Evolutionary conservation across 2,113 vertebrate species (phyloP), one percentile per base, ranked within the genome.

Genomic region (Lepisosteus osseus): DNA sequence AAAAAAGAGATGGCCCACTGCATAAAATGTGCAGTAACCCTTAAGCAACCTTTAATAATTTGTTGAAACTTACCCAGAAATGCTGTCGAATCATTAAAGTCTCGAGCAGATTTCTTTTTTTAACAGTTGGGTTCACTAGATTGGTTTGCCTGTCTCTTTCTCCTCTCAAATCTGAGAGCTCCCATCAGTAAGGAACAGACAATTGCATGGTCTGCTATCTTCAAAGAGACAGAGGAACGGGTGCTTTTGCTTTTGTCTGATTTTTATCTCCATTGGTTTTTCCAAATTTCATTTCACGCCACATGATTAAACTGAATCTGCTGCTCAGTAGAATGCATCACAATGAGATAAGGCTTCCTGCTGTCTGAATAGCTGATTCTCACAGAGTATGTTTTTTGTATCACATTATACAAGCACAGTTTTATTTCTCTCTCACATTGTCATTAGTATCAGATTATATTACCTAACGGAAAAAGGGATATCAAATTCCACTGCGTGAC

Each of bases 181-280:
- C 56, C 13, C 11, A 59, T 4, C 7, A 12, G 13, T 13, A 59
- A 59, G 12, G 7, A 13, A 14, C 12, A 12, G 7, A 59, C 13
- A 11, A 59, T 59, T 59, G 12, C 11, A 13, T 4, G 13, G 3
- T 11, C 11, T 59, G 56, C 56, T 12, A 59, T 59, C 56, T 59
- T 59, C 3, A 59, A 59, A 59, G 56, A 59, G 56, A 4, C 56
- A 12, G 56, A 8, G 13, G 56, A 59, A 59, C 4, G 56, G 56
- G 56, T 13, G 13, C 56, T 59, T 29, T 59, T 59, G 56, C 11
- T 59, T 59, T 12, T 14, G 7, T 59, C n/a, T 14, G 56, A 59
- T 59, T 59, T 59, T 59, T 12, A 59, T 59, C 56, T 59, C 9
- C 56, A 59, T 59, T 59, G 56, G 12, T 59, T 59, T 59, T n/a